Evolutionary conservation across 2,113 vertebrate species (phyloP).

Genomic region (Pachyramphus minor): DNA sequence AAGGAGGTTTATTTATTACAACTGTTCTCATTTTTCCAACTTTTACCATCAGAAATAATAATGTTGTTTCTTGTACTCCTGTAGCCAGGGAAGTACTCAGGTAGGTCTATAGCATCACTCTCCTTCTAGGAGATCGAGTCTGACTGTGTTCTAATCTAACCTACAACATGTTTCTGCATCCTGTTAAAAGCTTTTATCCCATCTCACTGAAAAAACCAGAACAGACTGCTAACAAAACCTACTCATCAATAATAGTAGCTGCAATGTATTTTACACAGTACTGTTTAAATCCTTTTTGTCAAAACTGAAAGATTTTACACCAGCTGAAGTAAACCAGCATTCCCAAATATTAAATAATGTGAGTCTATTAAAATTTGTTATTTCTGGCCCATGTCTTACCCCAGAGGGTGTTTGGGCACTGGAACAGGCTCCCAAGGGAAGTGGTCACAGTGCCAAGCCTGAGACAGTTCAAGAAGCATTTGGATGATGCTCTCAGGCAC

Average conservation of each 20-base stretch:
- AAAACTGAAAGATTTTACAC: background rate
- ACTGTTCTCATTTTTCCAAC: background rate
- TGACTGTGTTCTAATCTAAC: background rate
- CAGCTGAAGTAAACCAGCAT: background rate
- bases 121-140: background rate
- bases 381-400: background rate
- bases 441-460: background rate
- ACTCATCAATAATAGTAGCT: background rate
- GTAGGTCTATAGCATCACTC: background rate
- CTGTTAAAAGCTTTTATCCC: background rate
- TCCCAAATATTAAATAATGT: background rate
- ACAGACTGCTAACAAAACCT: background rate
- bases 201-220: background rate
- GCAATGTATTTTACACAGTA: background rate
- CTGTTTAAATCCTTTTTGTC: background rate
- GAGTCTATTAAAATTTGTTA: background rate
- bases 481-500: background rate
- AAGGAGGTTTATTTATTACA: background rate
- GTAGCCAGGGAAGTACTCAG: no score
- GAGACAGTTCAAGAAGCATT: background rate
- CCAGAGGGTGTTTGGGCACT: background rate
- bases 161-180: background rate
- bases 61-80: background rate
- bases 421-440: background rate
- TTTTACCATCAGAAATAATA: background rate